phyloP scores from a whole-genome alignment of 2,888 invertebrate genomes.

The Muscina levida region DNA sequence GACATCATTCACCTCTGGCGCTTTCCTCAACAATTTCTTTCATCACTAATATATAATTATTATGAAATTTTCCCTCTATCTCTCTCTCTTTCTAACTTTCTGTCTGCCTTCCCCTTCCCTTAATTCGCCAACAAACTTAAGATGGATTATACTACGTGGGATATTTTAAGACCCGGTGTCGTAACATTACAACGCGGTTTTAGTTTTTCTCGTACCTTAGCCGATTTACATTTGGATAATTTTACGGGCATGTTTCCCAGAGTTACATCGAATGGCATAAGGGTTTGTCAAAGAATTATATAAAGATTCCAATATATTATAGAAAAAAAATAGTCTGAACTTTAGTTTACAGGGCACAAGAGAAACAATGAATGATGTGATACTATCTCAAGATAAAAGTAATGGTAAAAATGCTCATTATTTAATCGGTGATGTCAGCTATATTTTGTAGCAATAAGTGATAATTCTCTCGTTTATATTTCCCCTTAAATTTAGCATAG shows the following conservation, averaged over 20 bases:
- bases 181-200: slow-evolving; percentile 41
- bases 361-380: no score
- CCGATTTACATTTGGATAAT: slow-evolving; percentile 46
- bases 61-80: background rate
- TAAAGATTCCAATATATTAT: no score
- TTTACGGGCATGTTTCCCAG: slow-evolving; percentile 52
- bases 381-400: no score
- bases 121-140: slow-evolving; percentile 9
- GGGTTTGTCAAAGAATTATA: slow-evolving; percentile 52
- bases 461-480: no score
- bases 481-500: no score
- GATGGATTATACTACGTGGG: slow-evolving; percentile 64
- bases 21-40: background rate
- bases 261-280: slow-evolving; percentile 34
- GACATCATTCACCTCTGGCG: no score
- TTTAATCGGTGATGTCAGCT: no score
- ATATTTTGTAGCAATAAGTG: no score
- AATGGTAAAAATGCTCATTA: no score
- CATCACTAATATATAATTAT: background rate
- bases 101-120: slow-evolving; percentile 27
- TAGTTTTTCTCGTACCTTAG: slow-evolving; percentile 51
- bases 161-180: slow-evolving; percentile 61
- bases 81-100: slow-evolving; percentile 6
- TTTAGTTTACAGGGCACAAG: no score
- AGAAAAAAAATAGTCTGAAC: no score